These are phyloP conservation scores for Hormaphis cornu DNA, from an alignment of 1,140 invertebrate genomes.

Conservation along the genomic window DNA sequence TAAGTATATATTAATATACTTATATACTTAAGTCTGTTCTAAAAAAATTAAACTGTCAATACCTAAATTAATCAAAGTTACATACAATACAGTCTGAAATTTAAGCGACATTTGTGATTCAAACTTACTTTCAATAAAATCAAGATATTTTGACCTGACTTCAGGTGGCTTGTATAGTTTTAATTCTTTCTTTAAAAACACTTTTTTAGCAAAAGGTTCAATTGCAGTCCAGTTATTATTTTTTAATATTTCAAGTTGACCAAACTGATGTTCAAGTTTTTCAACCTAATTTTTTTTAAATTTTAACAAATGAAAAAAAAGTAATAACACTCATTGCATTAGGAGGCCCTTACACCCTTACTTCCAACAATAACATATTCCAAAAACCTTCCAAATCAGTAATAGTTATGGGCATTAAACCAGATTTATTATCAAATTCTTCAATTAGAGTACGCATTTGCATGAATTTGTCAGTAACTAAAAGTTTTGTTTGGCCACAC, in stretches of 20 bases:
- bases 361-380: conserved; percentile 34
- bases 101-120: no score
- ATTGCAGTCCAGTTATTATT: conserved; percentile 3
- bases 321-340: no score
- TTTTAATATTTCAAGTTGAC: not conserved
- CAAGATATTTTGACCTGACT: conserved; percentile 1
- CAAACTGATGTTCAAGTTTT: conserved; percentile 16
- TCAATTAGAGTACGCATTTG: conserved; percentile 29
- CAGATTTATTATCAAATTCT: conserved; percentile 31
- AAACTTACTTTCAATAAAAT: conserved; percentile 21
- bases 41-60: no score
- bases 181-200: not conserved
- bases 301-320: no score
- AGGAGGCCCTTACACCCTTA: no score
- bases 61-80: no score
- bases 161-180: not conserved
- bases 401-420: not conserved
- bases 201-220: conserved; percentile 3
- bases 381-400: conserved; percentile 33
- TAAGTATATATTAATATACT: no score
- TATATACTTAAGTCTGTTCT: no score
- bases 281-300: conserved; percentile 1
- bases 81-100: no score
- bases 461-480: conserved; percentile 34
- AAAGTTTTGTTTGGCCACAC: conserved; percentile 32